Base-by-base conservation (phyloP, 2,888 invertebrate genomes). In the Ceriagrion tenellum region DNA sequence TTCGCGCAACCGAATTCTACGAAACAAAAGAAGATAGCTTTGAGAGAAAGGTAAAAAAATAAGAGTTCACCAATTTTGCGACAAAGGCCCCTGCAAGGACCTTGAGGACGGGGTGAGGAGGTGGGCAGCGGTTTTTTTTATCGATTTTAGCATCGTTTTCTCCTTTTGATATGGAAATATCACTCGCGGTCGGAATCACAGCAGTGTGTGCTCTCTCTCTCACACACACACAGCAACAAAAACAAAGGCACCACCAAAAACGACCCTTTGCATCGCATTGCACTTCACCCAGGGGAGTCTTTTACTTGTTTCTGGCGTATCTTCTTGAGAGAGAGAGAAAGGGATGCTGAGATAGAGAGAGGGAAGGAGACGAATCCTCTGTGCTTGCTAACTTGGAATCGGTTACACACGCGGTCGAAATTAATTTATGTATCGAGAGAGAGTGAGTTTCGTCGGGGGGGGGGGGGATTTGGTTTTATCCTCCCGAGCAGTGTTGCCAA, bases 361-460 rank as follows among this genome's bases (percentile, higher is more conserved):
- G 89, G 26, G 18, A 89, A n/a, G 47, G n/a, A 81, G 30, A 81
- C 13, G 13, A 81, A 81, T 81, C 8, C 16, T n/a, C n/a, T 4
- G 4, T 12, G 89, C 55, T 59, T 59, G 59, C 59, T 91, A 35
- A 30, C 26, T 55, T 55, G 89, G 89, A 89, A 89, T 89, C 89
- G 89, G 89, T 89, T 55, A 8, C 8, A 89, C 89, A 55, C 16
- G 35, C 55, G 13, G 63, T 18, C 40, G 56, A 91, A 91, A 91
- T 91, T 91, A 91, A 91, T 91, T 91, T 91, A 91, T 91, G 91
- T 91, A 91, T 91, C 20, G 91, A 91, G 59, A 40, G 91, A 91
- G 91, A 91, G 91, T 35, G 59, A 59, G 81, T 81, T 30, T 89
- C 26, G 1, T 16, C 59, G 3, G 20, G 89, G 89, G 89, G 13